Evolutionary conservation across 2,888 invertebrate genomes (phyloP).

Genomic region (Sceliomorpha sp.): DNA sequence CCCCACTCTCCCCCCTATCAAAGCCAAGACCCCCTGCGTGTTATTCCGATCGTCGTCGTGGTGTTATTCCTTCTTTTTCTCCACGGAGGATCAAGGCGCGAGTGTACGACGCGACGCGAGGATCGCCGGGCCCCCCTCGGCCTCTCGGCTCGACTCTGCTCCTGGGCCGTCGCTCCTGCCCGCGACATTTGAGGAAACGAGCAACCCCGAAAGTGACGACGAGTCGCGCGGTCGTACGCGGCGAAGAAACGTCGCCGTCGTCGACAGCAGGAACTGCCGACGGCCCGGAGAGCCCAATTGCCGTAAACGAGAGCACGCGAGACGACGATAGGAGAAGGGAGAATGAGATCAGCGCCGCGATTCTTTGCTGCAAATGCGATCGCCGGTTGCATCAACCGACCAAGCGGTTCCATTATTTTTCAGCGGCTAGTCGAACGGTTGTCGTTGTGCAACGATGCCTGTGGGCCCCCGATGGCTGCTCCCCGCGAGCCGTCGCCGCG

Average conservation of each 20-base stretch:
- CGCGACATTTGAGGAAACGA: slow-evolving; percentile 9
- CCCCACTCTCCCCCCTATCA: slow-evolving; percentile 60
- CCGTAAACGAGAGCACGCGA: slow-evolving; percentile 35
- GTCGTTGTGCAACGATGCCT: too few relatives aligned
- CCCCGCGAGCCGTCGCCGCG: too few relatives aligned
- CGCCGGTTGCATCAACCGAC: slow-evolving; percentile 65
- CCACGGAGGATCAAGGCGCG: slow-evolving; percentile 33
- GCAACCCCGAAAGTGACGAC: slow-evolving; percentile 34
- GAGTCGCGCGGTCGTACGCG: slow-evolving; percentile 11
- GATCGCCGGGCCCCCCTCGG: too few relatives aligned
- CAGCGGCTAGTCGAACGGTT: too few relatives aligned
- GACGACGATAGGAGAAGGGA: slow-evolving; percentile 32
- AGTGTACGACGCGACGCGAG: slow-evolving; percentile 20
- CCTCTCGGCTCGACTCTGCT: too few relatives aligned
- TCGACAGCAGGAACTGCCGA: too few relatives aligned
- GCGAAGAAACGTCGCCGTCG: slow-evolving; percentile 11
- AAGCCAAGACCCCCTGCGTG: slow-evolving; percentile 64
- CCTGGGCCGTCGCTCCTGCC: slow-evolving; percentile 39
- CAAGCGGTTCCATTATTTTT: too few relatives aligned
- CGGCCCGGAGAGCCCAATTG: slow-evolving; percentile 27
- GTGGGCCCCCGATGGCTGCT: too few relatives aligned
- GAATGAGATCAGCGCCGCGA: slow-evolving; percentile 44
- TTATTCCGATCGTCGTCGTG: slow-evolving; percentile 60
- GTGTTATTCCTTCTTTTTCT: slow-evolving; percentile 56
- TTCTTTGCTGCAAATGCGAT: slow-evolving; percentile 52